Conservation (phyloP, 2,797 vertebrate genomes). For the Danio jaintianensis region DNA sequence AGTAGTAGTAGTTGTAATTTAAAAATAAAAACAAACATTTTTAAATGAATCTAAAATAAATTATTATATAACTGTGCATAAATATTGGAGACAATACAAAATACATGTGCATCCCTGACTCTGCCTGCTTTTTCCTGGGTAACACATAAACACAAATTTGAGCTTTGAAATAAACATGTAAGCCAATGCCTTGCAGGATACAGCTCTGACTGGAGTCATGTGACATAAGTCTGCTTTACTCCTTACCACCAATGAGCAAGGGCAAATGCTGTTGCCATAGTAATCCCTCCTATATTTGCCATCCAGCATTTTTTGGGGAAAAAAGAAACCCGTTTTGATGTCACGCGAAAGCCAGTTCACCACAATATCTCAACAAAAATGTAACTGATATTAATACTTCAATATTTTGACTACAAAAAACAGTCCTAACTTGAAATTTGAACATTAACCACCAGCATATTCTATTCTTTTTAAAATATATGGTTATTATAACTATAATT, state of each 20-base stretch:
- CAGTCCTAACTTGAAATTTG: neutral
- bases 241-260: slow-evolving; percentile 61
- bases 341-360: slow-evolving; percentile 32
- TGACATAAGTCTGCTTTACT: slow-evolving; percentile 62
- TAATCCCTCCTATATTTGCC: slow-evolving; percentile 63
- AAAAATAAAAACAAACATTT: neutral
- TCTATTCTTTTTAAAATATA: neutral
- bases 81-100: neutral
- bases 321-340: slow-evolving; percentile 27
- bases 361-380: slow-evolving; percentile 21
- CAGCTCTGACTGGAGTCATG: slow-evolving; percentile 57
- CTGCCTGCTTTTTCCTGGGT: slow-evolving; percentile 34
- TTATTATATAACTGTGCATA: neutral
- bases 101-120: neutral
- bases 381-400: neutral
- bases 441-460: neutral
- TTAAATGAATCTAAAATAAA: neutral
- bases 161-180: slow-evolving; percentile 49
- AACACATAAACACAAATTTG: slow-evolving; percentile 42
- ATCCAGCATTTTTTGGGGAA: slow-evolving; percentile 47
- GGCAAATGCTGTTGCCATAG: slow-evolving; percentile 66
- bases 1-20: neutral
- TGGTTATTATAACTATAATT: neutral
- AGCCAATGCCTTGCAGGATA: slow-evolving; percentile 53
- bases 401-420: neutral